Evolutionary conservation across 2,113 vertebrate species (phyloP), one percentile per base, ranked within the genome.

Genomic region (Odontesthes bonariensis): DNA sequence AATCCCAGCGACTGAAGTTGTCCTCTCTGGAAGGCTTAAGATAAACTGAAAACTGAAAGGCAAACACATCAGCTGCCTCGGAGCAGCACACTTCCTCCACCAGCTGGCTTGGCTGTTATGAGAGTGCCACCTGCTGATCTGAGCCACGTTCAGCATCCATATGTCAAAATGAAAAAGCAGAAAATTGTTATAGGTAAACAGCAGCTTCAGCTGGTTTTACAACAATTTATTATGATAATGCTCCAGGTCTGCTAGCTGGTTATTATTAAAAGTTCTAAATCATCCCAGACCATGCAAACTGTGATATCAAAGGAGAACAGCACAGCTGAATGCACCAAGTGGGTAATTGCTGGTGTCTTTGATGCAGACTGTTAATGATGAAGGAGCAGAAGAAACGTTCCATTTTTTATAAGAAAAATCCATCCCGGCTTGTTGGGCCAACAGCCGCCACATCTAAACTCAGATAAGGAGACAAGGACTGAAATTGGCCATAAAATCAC

Each of bases 111-210:
- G 20, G 23, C 79, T 91, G 88, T 85, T 77, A 59, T 74, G 58
- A 89, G 74, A 92, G 90, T 79, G 90, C 93, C 88, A 90, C 86
- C 94, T 94, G 77, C 85, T 92, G 93, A 69, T 82, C n/a, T 79
- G 35, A 75, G 42, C 35, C 44, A 17, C 31, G 52, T 53, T 67
- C 69, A 52, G 72, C 84, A 83, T 19, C 74, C 33, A 8, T 32
- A 52, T 60, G 46, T 76, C 57, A 60, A 66, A 61, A 63, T 23
- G n/a, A 69, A 72, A 63, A 73, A 44, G 35, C 1, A 14, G 38
- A 9, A 47, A 12, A 9, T n/a, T n/a, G 46, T 71, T 53, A 33
- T 9, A 2, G 22, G 12, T 33, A 67, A 70, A 60, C 46, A 23
- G 63, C 53, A 72, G 58, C 54, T 73, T 89, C 68, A 79, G 72